Base-by-base conservation (phyloP, 2,888 invertebrate genomes). In the Cabera pusaria region DNA sequence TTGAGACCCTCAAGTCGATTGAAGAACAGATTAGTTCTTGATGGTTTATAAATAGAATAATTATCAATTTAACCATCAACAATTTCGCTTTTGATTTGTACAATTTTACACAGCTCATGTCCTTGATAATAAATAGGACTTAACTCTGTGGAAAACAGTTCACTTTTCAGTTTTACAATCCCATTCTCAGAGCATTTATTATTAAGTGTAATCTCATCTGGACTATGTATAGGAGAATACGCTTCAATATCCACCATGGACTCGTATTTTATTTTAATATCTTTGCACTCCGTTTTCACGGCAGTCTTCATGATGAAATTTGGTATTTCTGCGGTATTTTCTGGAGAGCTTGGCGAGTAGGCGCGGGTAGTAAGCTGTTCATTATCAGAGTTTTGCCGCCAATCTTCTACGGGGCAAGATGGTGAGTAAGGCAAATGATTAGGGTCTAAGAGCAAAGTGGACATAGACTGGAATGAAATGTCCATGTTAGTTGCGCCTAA, bases 401-500 rank as follows among this genome's bases (percentile, higher is more conserved):
- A 17, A 6, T 40, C 37, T 28, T 43, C 36, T 1, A 34, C 35
- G 3, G 25, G 8, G 11, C 10, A 6, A 1, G 26, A 9, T 5
- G 27, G 20, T 6, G 37, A 46, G 19, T 42, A 39, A 1, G 29
- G 21, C 8, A 10, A 10, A 1, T 35, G 6, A 2, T 6, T 6
- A 2, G 23, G 32, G 7, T 36, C 48, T 0, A 53, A 20, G 5
- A 50, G 19, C 0, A 49, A 3, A 1, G 53, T 50, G 0, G 50
- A 44, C 11, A 11, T 14, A 0, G 52, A 53, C 14, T 25, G 25
- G 0, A 48, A 5, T 1, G 52, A 50, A 6, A 20, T 29, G 9
- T 36, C 31, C 16, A 39, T 18, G 2, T 44, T 39, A 6, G 36
- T 45, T 18, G 20, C 29, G n/a, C n/a, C 18, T 10, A 39, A 19